Evolutionary conservation across 2,888 invertebrate species (phyloP), one percentile per base, ranked within the genome.

Genomic region (Rosalia funebris): DNA sequence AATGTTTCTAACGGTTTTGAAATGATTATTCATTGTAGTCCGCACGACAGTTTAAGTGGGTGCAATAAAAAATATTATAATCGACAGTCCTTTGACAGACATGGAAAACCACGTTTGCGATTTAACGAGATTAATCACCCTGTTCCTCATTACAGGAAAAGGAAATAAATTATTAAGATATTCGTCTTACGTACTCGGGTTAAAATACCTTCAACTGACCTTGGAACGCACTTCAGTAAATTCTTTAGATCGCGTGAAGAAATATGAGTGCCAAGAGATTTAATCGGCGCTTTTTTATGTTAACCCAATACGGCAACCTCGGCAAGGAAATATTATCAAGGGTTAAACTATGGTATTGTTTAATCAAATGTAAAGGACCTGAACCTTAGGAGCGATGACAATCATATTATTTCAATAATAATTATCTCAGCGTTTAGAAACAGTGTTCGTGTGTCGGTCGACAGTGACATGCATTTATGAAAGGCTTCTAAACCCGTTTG

Each of bases 1-100:
- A 44, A 19, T 44, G 44, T 41, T 17, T 9, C 16, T 44, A 44
- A 44, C 44, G 44, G 44, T 25, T 12, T n/a, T 12, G 25, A 44
- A 5, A 25, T 25, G n/a, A 10, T 20, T 19, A 44, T 44, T 25
- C 11, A 4, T 3, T 11, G 7, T 25, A 25, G 20, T 10, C 17
- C 15, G 14, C 39, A 16, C 12, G 11, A 34, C 2, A 34, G 2
- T 34, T 34, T 34, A n/a, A 34, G 11, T 3, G 10, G 3, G 11
- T n/a, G 10, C 34, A 34, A 34, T 34, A 34, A 34, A 34, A 34
- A 34, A 34, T 7, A 34, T n/a, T 34, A 34, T n/a, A 34, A 34
- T 34, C 25, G 25, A 34, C 34, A 11, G 34, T 34, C 11, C 3
- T 7, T 25, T 25, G 10, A 5, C 34, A 5, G 34, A 7, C 3